Base-by-base conservation (phyloP, 1,140 invertebrate species). In the Diorhabda elongata region DNA sequence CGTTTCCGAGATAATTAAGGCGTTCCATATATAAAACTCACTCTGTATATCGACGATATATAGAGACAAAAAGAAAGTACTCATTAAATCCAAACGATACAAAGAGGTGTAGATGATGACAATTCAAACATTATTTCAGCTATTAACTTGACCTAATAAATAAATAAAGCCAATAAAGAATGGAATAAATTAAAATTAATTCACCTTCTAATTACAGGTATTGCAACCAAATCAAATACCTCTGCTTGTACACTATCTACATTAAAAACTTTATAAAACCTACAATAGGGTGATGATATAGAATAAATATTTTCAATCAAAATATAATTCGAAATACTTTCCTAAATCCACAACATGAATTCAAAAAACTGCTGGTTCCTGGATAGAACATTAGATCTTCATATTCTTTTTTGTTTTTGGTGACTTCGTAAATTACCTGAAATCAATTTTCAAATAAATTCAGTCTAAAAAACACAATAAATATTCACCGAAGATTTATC, bases 181-280 rank as follows among this genome's bases (percentile, higher is more conserved):
- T 11, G 5, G 11, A 59, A 3, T n/a, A 11, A 1, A 59, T 11
- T 58, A 42, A 6, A 71, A 68, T 9, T 3, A 52, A 52, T n/a
- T 71, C 73, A 83, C 84, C 83, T 84, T 52, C 83, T 74, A 42
- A 85, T 76, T 3, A 85, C 79, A 5, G 85, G 84, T 72, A 77
- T 79, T 6, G 83, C 84, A 0, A 86, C 80, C 64, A 75, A 73
- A 7, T 84, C 72, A 71, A 85, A 86, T 42, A 86, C 69, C 3
- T 78, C 74, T 3, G 77, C 67, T 70, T 86, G 85, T 1, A 69
- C 69, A 2, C 75, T 71, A 9, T 67, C 56, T 66, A 81, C 76
- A 64, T 83, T 79, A 70, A 85, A 85, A 56, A 85, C 75, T 66
- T 81, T 81, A 7, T 80, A 65, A 73, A 83, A 85, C 70, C 84